Conservation (phyloP, 2,888 invertebrate genomes). For the Chrysolina americana region DNA sequence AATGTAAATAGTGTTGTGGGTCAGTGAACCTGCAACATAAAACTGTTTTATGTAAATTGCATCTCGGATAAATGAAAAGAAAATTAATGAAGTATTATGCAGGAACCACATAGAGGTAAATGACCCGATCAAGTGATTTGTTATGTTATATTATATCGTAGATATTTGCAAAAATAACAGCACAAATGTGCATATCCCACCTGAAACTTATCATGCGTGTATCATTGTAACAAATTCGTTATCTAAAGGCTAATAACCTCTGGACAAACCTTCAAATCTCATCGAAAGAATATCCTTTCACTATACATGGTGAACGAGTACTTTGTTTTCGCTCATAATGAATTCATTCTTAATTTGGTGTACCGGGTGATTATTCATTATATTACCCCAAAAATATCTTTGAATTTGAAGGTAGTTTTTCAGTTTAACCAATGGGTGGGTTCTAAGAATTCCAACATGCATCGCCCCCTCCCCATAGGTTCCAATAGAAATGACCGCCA, state of each 20-base stretch:
- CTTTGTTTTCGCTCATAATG: neutral
- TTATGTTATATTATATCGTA: constrained; percentile 39
- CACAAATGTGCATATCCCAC: constrained; percentile 43
- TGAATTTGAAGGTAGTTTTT: no score
- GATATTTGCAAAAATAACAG: constrained; percentile 40
- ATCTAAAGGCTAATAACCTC: constrained; percentile 45
- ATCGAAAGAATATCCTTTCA: constrained; percentile 39
- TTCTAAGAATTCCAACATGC: no score
- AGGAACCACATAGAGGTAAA: constrained; percentile 48
- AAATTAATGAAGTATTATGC: constrained; percentile 44
- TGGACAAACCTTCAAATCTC: constrained; percentile 40
- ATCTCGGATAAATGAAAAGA: constrained; percentile 41
- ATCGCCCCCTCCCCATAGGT: no score
- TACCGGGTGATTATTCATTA: neutral
- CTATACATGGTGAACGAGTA: constrained; percentile 23
- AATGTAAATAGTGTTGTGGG: constrained; percentile 46
- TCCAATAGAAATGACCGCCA: no score
- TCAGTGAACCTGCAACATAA: constrained; percentile 44
- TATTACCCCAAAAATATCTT: no score
- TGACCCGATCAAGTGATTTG: constrained; percentile 46
- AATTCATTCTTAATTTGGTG: neutral
- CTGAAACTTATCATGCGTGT: constrained; percentile 44
- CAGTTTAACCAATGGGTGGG: no score
- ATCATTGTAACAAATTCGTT: constrained; percentile 38
- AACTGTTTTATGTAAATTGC: constrained; percentile 46